A percentile compares a stretch with the other conserved stretches of the same genome.
phyloP scores from a whole-genome alignment of 2,113 vertebrate species.

The Helogale parvula region DNA sequence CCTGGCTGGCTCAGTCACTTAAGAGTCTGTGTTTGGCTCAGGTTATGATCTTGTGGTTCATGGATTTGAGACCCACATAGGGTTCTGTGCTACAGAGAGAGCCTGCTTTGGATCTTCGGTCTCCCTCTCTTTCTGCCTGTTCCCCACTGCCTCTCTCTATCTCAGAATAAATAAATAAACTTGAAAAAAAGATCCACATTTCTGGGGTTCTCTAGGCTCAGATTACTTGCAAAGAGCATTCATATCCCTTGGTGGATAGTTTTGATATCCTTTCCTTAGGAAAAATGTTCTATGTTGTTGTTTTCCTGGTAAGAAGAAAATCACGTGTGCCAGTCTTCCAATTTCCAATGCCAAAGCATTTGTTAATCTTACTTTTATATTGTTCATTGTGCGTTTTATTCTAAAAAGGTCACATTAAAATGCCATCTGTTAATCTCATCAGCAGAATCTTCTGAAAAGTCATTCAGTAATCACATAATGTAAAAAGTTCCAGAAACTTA shows the following conservation, averaged over 20 bases:
- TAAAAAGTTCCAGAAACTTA: neutral
- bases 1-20: too few species aligned
- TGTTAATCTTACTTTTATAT: neutral
- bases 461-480: neutral
- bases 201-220: neutral
- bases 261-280: neutral
- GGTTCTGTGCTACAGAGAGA: too few species aligned
- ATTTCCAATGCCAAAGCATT: neutral
- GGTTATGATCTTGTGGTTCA: too few species aligned
- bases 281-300: neutral
- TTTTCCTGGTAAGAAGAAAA: neutral
- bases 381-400: neutral
- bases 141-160: too few species aligned
- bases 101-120: too few species aligned
- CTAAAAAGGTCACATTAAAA: neutral
- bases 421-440: neutral
- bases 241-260: neutral
- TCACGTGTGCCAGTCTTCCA: neutral
- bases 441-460: neutral
- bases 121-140: too few species aligned
- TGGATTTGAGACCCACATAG: too few species aligned
- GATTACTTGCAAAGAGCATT: neutral
- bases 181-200: neutral
- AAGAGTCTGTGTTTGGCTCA: too few species aligned
- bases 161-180: too few species aligned